Evolutionary conservation across 1,140 invertebrate species (phyloP), one percentile per base, ranked within the genome.

Genomic region (Neomicropteryx cornuta): DNA sequence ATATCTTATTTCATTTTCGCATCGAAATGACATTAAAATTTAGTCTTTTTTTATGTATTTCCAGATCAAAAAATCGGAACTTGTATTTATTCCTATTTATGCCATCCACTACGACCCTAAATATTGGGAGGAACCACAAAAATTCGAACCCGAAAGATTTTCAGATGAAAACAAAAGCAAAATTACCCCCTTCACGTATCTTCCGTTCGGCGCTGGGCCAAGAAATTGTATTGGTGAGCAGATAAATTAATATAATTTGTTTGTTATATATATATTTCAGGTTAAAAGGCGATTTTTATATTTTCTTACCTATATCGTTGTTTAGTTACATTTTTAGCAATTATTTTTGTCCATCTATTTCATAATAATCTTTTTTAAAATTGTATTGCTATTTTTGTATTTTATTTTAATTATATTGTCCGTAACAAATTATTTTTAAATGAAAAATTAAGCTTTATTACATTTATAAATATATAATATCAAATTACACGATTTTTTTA

Each of bases 131-230:
- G 59, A 82, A 23, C 79, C 81, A 2, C 64, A 76, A 4, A 49
- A 50, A 10, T 85, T 81, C 50, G 62, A 80, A 51, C 81, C 81
- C 0, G 74, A 81, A 10, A 58, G 79, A 43, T 85, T 83, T 40
- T 38, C 42, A 16, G 29, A 35, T 17, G 51, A 46, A 19, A 46
- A 42, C 30, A 36, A 39, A 27, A 22, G 19, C 8, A 34, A 37
- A 29, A 47, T 47, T 13, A 44, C 41, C 18, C 37, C 44, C 4
- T 40, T 40, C 8, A 37, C 42, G 13, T 76, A 71, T 51, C 46
- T 82, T 32, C 79, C 80, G 1, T 83, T 81, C 44, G 76, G 76
- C 2, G 71, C 73, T 3, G 77, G 77, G 3, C 67, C 70, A 1
- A 60, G 75, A 38, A 70, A 71, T 38, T 79, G 77, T 44, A 75